A percentile compares a stretch with the other conserved stretches of the same genome.
Evolutionary conservation across 2,113 vertebrate species (phyloP).

Genomic region (Fregata magnificens): DNA sequence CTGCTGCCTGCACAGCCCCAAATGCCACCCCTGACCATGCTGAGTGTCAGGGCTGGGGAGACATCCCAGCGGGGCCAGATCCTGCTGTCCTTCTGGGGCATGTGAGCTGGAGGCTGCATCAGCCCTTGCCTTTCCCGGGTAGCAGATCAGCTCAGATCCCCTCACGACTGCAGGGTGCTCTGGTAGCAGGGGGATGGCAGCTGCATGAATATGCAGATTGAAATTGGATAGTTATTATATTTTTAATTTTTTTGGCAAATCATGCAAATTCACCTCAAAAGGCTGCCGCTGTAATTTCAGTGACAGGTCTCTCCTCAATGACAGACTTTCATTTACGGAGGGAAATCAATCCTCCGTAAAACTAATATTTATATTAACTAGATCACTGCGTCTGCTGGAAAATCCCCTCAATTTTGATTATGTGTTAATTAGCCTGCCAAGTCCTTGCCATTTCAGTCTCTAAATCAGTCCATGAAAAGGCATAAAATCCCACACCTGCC

Average conservation of each 20-base stretch:
- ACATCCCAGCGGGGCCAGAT: background rate
- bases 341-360: constrained; percentile 8
- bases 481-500: constrained; percentile 22
- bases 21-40: background rate
- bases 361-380: constrained; percentile 40
- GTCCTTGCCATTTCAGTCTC: constrained; percentile 51
- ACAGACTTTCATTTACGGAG: constrained; percentile 20
- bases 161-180: background rate
- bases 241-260: constrained; percentile 10
- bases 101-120: background rate
- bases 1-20: background rate
- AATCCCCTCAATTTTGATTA: constrained; percentile 63
- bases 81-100: background rate
- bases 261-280: constrained; percentile 26
- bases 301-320: background rate
- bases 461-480: constrained; percentile 44
- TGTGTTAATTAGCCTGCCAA: constrained; percentile 66
- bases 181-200: background rate
- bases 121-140: background rate
- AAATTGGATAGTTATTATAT: background rate
- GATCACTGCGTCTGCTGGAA: constrained; percentile 37
- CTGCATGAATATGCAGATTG: constrained; percentile 9
- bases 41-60: background rate
- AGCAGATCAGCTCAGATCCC: background rate
- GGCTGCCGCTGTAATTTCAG: background rate